Percentiles rank a stretch among this genome's conserved stretches.
Conservation (phyloP, 64 coral and sea anemone species). For the Pocillopora damicornis region DNA sequence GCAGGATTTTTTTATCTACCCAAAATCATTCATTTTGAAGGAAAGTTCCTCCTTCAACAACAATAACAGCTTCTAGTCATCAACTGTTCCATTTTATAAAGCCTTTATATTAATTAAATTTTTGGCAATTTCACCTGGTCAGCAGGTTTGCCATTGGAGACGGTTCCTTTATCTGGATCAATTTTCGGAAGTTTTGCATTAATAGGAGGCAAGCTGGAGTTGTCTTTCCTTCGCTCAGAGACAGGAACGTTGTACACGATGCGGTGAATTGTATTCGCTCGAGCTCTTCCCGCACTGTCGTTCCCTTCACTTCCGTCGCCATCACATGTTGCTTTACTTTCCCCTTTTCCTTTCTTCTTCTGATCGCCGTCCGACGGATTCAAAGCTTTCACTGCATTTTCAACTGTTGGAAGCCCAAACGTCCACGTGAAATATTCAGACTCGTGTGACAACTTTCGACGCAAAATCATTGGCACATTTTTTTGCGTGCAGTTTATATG, state of each 20-base stretch:
- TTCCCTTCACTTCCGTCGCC: not conserved
- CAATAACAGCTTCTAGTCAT: not conserved
- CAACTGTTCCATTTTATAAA: not conserved
- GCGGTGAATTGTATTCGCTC: slow-evolving; percentile 7
- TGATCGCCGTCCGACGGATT: not conserved
- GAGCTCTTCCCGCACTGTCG: not conserved
- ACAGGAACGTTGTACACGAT: slow-evolving; percentile 24
- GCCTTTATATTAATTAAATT: not conserved
- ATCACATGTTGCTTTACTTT: not conserved
- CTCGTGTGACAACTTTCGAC: slow-evolving; percentile 65
- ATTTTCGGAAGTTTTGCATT: not conserved
- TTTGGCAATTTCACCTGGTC: slow-evolving; percentile 5
- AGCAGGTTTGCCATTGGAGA: not conserved
- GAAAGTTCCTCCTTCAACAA: not conserved
- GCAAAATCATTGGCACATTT: slow-evolving; percentile 70
- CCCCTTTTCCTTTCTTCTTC: slow-evolving; percentile 19
- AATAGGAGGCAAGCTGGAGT: slow-evolving; percentile 1
- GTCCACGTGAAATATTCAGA: slow-evolving; percentile 88
- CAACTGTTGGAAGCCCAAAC: slow-evolving; percentile 55
- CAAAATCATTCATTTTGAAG: not conserved
- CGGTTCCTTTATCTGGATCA: not conserved
- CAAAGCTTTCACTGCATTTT: slow-evolving; percentile 7
- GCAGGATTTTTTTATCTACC: too few relatives aligned
- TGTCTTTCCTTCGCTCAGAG: not conserved
- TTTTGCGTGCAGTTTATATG: slow-evolving; percentile 67